Conservation (phyloP, 2,113 vertebrate genomes). For the Cheilinus undulatus region DNA sequence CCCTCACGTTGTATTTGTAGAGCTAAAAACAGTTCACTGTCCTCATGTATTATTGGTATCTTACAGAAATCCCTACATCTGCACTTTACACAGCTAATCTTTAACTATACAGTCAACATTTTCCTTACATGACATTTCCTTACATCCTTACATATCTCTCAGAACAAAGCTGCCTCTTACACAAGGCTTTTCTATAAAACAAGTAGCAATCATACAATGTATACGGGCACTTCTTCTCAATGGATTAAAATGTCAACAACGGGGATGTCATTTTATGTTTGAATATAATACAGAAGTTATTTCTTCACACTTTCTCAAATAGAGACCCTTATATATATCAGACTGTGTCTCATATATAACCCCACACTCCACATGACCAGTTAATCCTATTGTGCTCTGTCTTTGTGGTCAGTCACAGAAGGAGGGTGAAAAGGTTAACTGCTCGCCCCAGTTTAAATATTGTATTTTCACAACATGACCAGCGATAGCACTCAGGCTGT, state of each 20-base stretch:
- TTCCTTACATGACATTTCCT: conserved; percentile 16
- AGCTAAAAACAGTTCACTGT: background rate
- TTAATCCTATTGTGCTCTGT: background rate
- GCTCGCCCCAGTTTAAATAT: conserved; percentile 66
- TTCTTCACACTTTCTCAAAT: conserved; percentile 2
- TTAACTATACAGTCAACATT: conserved; percentile 46
- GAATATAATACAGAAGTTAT: too few relatives aligned
- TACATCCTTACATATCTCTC: background rate
- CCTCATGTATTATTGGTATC: background rate
- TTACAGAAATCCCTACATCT: conserved; percentile 13
- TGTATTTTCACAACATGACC: conserved; percentile 57
- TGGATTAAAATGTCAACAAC: too few relatives aligned
- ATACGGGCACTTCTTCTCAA: too few relatives aligned
- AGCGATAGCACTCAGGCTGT: conserved; percentile 49
- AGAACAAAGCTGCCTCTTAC: too few relatives aligned
- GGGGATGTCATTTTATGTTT: too few relatives aligned
- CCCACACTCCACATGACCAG: background rate
- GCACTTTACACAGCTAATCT: conserved; percentile 30
- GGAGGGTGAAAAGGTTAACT: conserved; percentile 49
- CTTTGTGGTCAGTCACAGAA: conserved; percentile 16
- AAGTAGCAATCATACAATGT: too few relatives aligned
- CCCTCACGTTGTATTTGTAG: background rate
- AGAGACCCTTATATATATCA: conserved; percentile 10
- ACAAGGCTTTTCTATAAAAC: too few relatives aligned
- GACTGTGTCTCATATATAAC: too few relatives aligned